Evolutionary conservation across 2,888 invertebrate species (phyloP), one percentile per base, ranked within the genome.

Genomic region (Acanthosepion esculentum): DNA sequence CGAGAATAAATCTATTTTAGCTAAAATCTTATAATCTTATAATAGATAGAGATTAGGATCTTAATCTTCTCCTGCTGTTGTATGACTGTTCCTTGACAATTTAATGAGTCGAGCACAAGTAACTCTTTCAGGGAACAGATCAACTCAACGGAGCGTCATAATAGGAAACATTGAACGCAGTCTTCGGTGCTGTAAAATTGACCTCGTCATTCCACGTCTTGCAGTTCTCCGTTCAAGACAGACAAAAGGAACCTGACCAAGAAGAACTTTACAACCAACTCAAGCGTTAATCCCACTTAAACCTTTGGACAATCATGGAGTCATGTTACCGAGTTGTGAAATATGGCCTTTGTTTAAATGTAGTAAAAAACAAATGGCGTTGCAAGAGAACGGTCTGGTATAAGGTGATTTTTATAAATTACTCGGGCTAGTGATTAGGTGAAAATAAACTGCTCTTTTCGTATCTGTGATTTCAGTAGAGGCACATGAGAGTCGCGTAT

Each of bases 251-350:
- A 15, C 33, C 12, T n/a, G 78, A 33, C n/a, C n/a, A n/a, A 33
- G n/a, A 78, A 78, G 15, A 78, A 33, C 78, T 78, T 33, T 78
- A n/a, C n/a, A 78, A 78, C n/a, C n/a, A 78, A 78, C n/a, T 78
- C 78, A 78, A 33, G 78, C 78, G 78, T 78, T 78, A 78, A 78
- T 78, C 78, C 78, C 78, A n/a, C n/a, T 78, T n/a, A 78, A 78
- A 78, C n/a, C n/a, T 78, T n/a, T 78, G 15, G 78, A 78, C n/a
- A 78, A 78, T 78, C 78, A 78, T n/a, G n/a, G n/a, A 33, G n/a
- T 78, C 78, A 33, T 78, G n/a, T 78, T 78, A 78, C n/a, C n/a
- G n/a, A 2, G n/a, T n/a, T n/a, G 78, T 78, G n/a, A 78, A 78
- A n/a, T 78, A 78, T 78, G 78, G 78, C 78, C n/a, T 78, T 78